Percentiles rank a stretch among this genome's conserved stretches.
These are phyloP conservation scores for Geopemphigus sp. DNA, from an alignment of 1,140 invertebrate genomes.

Conservation along the genomic window DNA sequence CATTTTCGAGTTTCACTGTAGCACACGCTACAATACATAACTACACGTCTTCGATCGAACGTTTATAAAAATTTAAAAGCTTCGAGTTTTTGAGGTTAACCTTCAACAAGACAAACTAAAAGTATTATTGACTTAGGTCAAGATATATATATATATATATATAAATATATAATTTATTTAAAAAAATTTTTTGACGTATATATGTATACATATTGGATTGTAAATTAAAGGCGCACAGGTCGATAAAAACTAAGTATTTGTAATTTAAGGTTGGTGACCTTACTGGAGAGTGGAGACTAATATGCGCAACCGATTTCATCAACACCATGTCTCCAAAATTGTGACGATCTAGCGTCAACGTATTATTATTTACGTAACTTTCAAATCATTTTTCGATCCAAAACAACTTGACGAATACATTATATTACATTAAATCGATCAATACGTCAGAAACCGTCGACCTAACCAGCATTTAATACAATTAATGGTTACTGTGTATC, in stretches of 20 bases:
- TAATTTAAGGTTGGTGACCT: neutral
- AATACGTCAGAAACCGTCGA: too few relatives aligned
- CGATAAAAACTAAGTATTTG: neutral
- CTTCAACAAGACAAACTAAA: neutral
- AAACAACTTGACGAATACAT: neutral
- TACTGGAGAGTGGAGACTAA: neutral
- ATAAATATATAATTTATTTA: too few relatives aligned
- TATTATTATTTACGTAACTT: neutral
- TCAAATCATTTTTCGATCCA: neutral
- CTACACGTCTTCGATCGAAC: too few relatives aligned
- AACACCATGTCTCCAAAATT: neutral
- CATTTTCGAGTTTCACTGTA: too few relatives aligned
- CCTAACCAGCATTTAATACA: too few relatives aligned
- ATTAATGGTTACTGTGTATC: too few relatives aligned
- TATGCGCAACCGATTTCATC: neutral
- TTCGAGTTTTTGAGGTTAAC: neutral
- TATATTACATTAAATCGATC: too few relatives aligned
- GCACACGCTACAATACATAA: too few relatives aligned
- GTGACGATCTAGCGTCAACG: neutral
- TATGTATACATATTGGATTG: too few relatives aligned
- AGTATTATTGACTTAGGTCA: constrained; percentile 33
- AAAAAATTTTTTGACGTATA: too few relatives aligned
- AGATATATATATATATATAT: neutral
- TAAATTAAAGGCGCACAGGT: too few relatives aligned
- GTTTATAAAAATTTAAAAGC: neutral